phyloP scores from a whole-genome alignment of 2,113 vertebrate genomes.

The Corvus hawaiiensis region DNA sequence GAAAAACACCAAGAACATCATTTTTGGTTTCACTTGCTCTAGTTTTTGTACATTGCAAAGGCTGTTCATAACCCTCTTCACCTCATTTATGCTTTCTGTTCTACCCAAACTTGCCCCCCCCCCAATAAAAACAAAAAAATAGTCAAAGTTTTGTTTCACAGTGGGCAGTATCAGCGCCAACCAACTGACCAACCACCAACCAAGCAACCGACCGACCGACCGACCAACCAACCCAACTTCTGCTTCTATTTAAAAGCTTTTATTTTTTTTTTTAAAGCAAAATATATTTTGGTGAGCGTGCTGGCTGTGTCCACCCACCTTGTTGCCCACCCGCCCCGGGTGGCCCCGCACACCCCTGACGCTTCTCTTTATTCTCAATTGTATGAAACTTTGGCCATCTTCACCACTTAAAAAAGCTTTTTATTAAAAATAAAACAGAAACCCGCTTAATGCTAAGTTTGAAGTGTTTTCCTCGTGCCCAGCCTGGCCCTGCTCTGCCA shows the following conservation, averaged over 20 bases:
- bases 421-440: constrained; percentile 76
- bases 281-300: constrained; percentile 82
- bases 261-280: constrained; percentile 70
- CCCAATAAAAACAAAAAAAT: constrained; percentile 66
- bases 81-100: constrained; percentile 78
- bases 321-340: constrained; percentile 51
- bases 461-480: constrained; percentile 42
- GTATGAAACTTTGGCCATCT: constrained; percentile 96
- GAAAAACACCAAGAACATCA: constrained; percentile 99
- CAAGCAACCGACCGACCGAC: constrained; percentile 29
- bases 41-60: constrained; percentile 99
- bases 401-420: constrained; percentile 83
- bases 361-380: constrained; percentile 77
- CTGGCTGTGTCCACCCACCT: constrained; percentile 75
- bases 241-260: constrained; percentile 72
- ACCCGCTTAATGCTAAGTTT: constrained; percentile 81
- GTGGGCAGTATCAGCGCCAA: constrained; percentile 86
- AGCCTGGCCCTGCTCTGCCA: not conserved
- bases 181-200: constrained; percentile 39
- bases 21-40: constrained; percentile 99
- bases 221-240: constrained; percentile 61
- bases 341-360: constrained; percentile 59
- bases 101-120: constrained; percentile 82
- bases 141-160: constrained; percentile 87
- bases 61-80: constrained; percentile 92